These are phyloP conservation scores for Xylota segnis DNA, from an alignment of 2,888 invertebrate genomes.

Conservation along the genomic window DNA sequence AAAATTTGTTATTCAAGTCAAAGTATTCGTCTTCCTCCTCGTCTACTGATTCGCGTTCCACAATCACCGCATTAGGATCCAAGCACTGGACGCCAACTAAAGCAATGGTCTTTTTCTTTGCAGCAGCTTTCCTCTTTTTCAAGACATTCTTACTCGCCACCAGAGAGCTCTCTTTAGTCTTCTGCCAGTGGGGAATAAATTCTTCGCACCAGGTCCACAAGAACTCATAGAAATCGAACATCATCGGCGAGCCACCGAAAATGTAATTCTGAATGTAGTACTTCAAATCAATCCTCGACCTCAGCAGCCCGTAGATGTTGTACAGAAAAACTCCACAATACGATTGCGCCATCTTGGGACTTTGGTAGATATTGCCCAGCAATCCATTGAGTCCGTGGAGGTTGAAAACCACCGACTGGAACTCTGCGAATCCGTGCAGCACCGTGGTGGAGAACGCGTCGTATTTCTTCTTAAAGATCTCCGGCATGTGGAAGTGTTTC, in stretches of 20 bases:
- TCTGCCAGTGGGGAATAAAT: conserved; percentile 81
- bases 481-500: conserved; percentile 83
- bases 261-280: conserved; percentile 86
- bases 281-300: conserved; percentile 86
- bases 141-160: conserved; percentile 79
- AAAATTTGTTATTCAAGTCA: conserved; percentile 84
- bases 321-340: conserved; percentile 92
- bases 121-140: conserved; percentile 80
- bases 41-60: conserved; percentile 53
- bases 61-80: conserved; percentile 80
- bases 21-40: conserved; percentile 79
- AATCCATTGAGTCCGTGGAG: conserved; percentile 87
- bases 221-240: conserved; percentile 83
- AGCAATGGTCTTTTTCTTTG: conserved; percentile 78
- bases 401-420: conserved; percentile 83
- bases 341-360: conserved; percentile 87
- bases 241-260: conserved; percentile 81
- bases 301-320: conserved; percentile 88
- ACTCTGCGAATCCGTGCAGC: conserved; percentile 83
- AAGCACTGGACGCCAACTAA: conserved; percentile 4
- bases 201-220: conserved; percentile 81
- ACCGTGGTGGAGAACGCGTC: conserved; percentile 81
- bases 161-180: conserved; percentile 59
- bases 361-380: conserved; percentile 86
- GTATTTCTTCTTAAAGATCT: conserved; percentile 82